Percentiles rank a stretch among this genome's conserved stretches.
These are phyloP conservation scores for Chymomyza fuscimana DNA, from an alignment of 2,888 invertebrate species.

Conservation along the genomic window DNA sequence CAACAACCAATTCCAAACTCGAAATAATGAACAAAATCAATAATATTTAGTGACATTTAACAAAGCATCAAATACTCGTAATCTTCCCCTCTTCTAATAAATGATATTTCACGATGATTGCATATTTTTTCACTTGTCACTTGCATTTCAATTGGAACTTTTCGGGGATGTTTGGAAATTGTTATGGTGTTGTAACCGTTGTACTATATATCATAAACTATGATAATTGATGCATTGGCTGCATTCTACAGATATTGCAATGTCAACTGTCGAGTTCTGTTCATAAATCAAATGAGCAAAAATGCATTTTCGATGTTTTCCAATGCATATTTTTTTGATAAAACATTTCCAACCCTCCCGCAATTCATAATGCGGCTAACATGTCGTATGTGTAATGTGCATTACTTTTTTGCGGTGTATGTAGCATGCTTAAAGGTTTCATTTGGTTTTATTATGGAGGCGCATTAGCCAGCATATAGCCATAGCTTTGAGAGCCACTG, in stretches of 20 bases:
- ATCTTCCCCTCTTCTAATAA: not conserved
- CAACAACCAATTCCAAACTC: not conserved
- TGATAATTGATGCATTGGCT: conserved; percentile 71
- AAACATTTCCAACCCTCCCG: not conserved
- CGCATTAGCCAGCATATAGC: conserved; percentile 1
- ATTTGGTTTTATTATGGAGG: conserved; percentile 39
- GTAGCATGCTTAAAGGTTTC: conserved; percentile 48
- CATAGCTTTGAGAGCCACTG: not conserved
- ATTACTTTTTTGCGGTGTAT: conserved; percentile 59
- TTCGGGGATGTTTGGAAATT: not conserved
- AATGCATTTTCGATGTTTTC: conserved; percentile 69
- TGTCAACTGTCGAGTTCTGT: conserved; percentile 62
- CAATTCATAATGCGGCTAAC: conserved; percentile 67
- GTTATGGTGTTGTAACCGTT: too few species aligned
- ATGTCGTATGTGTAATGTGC: conserved; percentile 66
- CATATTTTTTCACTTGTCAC: not conserved
- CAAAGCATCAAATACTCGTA: not conserved
- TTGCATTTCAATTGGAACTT: not conserved
- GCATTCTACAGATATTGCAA: conserved; percentile 21
- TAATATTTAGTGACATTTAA: conserved; percentile 28
- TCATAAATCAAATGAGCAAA: conserved; percentile 68
- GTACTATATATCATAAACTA: not conserved
- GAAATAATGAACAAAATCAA: conserved; percentile 40
- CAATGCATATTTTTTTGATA: conserved; percentile 34
- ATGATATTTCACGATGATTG: not conserved